These are phyloP conservation scores for Macrostomum cliftonense DNA, from an alignment of 2,888 invertebrate species.

Conservation along the genomic window DNA sequence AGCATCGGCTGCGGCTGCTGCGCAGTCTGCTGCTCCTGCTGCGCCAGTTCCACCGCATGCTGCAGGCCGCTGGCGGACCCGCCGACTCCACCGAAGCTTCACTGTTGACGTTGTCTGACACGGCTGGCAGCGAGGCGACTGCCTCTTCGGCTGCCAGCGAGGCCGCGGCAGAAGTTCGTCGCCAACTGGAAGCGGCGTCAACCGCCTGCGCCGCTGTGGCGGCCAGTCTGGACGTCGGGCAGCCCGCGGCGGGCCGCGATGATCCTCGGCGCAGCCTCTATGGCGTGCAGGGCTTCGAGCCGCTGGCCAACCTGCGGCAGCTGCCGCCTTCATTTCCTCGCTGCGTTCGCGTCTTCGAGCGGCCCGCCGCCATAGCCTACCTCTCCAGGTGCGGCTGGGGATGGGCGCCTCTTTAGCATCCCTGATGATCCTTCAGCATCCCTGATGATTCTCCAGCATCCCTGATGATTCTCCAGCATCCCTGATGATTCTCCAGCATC, in stretches of 20 bases:
- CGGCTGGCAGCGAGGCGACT: conserved; percentile 61
- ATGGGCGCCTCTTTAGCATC: too few species aligned
- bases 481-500: too few species aligned
- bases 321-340: conserved; percentile 95
- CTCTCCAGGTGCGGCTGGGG: conserved; percentile 51
- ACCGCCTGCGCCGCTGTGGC: not conserved
- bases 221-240: not conserved
- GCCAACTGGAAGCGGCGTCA: conserved; percentile 6
- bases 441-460: too few species aligned
- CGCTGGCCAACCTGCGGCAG: conserved; percentile 77
- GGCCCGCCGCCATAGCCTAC: conserved; percentile 55
- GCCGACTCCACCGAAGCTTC: too few species aligned
- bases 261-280: conserved; percentile 3
- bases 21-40: too few species aligned
- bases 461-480: too few species aligned
- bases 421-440: too few species aligned
- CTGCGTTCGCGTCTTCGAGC: conserved; percentile 57
- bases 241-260: conserved; percentile 3
- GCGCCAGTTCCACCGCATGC: too few species aligned
- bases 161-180: conserved; percentile 62
- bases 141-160: conserved; percentile 64
- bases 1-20: too few species aligned
- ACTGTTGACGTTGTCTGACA: conserved; percentile 36
- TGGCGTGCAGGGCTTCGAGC: conserved; percentile 64
- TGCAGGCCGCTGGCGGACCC: too few species aligned